These are phyloP conservation scores for Rana temporaria DNA, from an alignment of 2,113 vertebrate genomes.

Conservation along the genomic window DNA sequence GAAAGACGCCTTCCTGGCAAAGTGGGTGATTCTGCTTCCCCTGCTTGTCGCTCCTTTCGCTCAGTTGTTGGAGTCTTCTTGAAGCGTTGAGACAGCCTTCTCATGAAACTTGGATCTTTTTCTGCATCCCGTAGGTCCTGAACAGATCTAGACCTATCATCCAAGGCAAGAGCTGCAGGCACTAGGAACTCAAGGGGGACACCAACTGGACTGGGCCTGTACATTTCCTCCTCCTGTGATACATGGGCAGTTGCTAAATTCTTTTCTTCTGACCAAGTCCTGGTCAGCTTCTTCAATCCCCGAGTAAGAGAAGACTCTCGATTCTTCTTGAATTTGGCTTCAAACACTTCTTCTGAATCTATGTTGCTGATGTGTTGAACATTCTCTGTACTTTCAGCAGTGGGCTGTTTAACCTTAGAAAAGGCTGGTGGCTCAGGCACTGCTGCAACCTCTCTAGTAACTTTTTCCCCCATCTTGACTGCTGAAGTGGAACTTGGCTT, in stretches of 20 bases:
- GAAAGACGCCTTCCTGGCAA: conserved; percentile 72
- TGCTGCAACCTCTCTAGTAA: conserved; percentile 7
- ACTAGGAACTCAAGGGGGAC: conserved; percentile 85
- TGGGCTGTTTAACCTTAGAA: not conserved
- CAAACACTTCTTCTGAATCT: conserved; percentile 92
- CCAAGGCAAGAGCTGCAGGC: conserved; percentile 67
- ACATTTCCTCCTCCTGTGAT: conserved; percentile 83
- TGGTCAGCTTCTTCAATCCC: conserved; percentile 85
- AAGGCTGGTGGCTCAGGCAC: conserved; percentile 20
- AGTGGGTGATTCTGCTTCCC: conserved; percentile 67
- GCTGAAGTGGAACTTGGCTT: conserved; percentile 75
- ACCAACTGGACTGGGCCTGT: conserved; percentile 85
- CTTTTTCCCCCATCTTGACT: conserved; percentile 72
- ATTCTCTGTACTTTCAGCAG: conserved; percentile 61
- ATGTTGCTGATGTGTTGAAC: conserved; percentile 80
- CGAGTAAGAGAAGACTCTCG: conserved; percentile 87
- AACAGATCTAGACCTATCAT: conserved; percentile 90
- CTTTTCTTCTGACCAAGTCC: conserved; percentile 87
- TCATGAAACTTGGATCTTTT: conserved; percentile 89
- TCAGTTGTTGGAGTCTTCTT: conserved; percentile 83
- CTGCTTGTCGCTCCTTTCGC: conserved; percentile 78
- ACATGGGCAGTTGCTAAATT: conserved; percentile 62
- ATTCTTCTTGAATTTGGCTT: conserved; percentile 90
- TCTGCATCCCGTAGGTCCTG: conserved; percentile 88
- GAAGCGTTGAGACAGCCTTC: conserved; percentile 86